Conservation (phyloP, 2,797 vertebrate species). For the Hydrocynus forskahlii region DNA sequence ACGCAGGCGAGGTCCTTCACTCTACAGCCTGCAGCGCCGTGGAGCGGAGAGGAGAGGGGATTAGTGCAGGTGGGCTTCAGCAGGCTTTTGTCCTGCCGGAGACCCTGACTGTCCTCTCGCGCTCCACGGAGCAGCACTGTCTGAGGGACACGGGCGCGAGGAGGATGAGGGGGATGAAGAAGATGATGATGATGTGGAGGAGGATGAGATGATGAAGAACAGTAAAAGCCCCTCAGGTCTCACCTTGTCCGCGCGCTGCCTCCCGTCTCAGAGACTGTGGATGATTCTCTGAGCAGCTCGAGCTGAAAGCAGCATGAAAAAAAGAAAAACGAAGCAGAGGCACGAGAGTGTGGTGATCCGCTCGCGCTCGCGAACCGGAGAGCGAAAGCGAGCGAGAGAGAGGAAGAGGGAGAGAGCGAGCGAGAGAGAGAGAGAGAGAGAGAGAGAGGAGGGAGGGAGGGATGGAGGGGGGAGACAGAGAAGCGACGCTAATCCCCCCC, state of each 20-base stretch:
- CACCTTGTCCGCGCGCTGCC: constrained; percentile 4
- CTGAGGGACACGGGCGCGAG: background rate
- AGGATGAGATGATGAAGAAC: background rate
- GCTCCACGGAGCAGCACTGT: background rate
- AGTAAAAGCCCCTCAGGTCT: background rate
- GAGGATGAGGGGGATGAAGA: background rate
- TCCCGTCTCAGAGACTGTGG: background rate
- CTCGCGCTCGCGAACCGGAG: constrained; percentile 9
- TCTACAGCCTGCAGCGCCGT: background rate
- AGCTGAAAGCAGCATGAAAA: constrained; percentile 11
- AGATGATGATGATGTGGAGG: background rate
- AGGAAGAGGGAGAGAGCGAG: background rate
- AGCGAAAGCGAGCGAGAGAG: constrained; percentile 4
- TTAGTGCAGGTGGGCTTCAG: background rate
- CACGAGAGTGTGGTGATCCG: constrained; percentile 4
- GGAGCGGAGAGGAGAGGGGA: too few relatives aligned
- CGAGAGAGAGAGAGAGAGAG: background rate
- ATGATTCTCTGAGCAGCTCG: background rate
- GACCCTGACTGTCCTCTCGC: background rate
- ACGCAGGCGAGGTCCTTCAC: background rate
- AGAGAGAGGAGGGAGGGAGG: background rate
- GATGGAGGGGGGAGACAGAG: constrained; percentile 13
- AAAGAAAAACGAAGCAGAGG: background rate
- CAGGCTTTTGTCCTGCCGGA: constrained; percentile 7
- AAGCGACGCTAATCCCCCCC: constrained; percentile 22